phyloP scores from a whole-genome alignment of 1,140 invertebrate genomes.

The Drosophila tani region DNA sequence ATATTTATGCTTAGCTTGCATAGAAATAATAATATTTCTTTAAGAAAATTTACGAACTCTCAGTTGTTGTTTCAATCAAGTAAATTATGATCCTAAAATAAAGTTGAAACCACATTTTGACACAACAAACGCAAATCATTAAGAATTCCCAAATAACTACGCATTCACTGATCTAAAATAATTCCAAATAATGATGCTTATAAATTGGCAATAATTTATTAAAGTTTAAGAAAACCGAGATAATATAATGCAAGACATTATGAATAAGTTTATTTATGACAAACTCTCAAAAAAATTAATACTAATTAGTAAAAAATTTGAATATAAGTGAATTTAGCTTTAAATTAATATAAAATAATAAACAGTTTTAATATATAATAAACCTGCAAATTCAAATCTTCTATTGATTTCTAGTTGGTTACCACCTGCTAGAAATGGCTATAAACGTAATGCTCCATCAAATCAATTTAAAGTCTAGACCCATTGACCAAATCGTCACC shows the following conservation, averaged over 20 bases:
- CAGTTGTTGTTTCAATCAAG: not conserved
- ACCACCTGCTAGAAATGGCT: constrained; percentile 16
- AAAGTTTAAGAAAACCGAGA: not conserved
- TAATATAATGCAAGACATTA: not conserved
- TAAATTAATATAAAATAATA: not conserved
- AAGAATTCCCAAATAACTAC: not conserved
- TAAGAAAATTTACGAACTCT: too few relatives aligned
- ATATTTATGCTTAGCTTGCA: not conserved
- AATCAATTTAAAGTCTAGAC: constrained; percentile 24
- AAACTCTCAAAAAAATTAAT: not conserved
- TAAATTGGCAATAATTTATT: not conserved
- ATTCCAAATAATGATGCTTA: not conserved
- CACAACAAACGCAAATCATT: not conserved
- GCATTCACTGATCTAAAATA: not conserved
- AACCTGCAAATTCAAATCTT: not conserved
- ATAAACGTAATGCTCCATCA: constrained; percentile 24
- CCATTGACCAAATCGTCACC: constrained; percentile 67
- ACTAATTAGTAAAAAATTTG: not conserved
- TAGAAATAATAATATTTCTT: too few relatives aligned
- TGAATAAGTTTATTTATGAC: not conserved
- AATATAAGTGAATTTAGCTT: not conserved
- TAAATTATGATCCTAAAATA: not conserved
- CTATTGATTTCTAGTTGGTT: not conserved
- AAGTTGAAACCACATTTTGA: too few relatives aligned
- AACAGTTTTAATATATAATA: not conserved